Conservation (phyloP, 2,888 invertebrate species). For the Drosophila putrida region DNA sequence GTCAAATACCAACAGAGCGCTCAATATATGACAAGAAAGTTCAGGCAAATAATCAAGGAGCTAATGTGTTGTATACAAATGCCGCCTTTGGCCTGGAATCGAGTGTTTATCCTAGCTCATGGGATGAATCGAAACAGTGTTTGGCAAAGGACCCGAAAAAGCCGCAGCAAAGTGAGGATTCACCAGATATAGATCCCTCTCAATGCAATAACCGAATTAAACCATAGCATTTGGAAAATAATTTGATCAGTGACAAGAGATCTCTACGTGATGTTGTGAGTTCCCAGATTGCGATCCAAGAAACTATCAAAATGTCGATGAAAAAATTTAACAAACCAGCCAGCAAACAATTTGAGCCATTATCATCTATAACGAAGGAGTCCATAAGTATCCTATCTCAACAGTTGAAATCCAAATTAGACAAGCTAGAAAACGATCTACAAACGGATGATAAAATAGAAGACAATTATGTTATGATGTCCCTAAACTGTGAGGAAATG, state of each 20-base stretch:
- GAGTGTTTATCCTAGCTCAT: too few relatives aligned
- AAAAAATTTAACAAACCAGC: conserved; percentile 4
- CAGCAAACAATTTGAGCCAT: neutral
- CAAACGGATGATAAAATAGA: too few relatives aligned
- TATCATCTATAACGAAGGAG: too few relatives aligned
- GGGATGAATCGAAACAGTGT: too few relatives aligned
- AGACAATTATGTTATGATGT: too few relatives aligned
- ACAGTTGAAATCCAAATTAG: too few relatives aligned
- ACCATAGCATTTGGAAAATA: neutral
- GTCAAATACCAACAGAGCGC: neutral
- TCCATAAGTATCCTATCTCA: too few relatives aligned
- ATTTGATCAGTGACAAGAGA: conserved; percentile 60
- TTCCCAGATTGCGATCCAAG: conserved; percentile 67
- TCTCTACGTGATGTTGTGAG: conserved; percentile 61
- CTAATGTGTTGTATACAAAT: conserved; percentile 32
- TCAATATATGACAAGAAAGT: neutral
- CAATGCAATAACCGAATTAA: conserved; percentile 8
- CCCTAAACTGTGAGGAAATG: conserved; percentile 62
- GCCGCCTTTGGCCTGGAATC: too few relatives aligned
- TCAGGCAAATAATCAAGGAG: neutral
- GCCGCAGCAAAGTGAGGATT: neutral
- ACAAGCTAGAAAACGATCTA: too few relatives aligned
- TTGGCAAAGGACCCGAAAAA: too few relatives aligned
- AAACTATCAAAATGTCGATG: conserved; percentile 49
- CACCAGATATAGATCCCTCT: neutral